Evolutionary conservation across 2,888 invertebrate species (phyloP).

Genomic region (Melanargia galathea): DNA sequence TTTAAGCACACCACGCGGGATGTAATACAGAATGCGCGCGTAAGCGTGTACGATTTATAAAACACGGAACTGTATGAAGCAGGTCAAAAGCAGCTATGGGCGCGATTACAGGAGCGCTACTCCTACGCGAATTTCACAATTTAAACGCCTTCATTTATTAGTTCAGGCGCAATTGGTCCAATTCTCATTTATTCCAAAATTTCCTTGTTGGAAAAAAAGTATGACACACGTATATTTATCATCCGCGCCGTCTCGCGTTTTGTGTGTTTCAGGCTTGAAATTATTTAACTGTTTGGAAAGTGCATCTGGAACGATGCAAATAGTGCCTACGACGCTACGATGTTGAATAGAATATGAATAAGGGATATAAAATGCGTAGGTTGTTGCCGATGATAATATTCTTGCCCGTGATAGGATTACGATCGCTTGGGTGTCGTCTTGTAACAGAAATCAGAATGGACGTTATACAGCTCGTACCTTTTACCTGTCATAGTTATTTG

Average conservation of each 20-base stretch:
- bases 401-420: conserved; percentile 30
- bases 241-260: not conserved
- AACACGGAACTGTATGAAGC: not conserved
- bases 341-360: conserved; percentile 41
- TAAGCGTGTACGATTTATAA: not conserved
- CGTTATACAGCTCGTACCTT: conserved; percentile 10
- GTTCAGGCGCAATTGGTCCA: no score
- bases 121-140: no score
- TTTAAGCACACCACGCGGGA: not conserved
- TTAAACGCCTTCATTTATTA: no score
- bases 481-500: conserved; percentile 21
- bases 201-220: no score
- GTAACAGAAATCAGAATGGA: conserved; percentile 28
- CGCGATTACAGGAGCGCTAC: no score
- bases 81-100: no score
- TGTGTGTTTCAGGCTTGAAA: conserved; percentile 7
- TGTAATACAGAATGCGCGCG: not conserved
- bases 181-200: no score
- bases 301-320: conserved; percentile 46
- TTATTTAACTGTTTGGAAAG: conserved; percentile 49
- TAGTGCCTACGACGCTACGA: conserved; percentile 29
- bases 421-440: conserved; percentile 32
- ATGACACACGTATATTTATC: no score
- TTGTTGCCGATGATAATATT: conserved; percentile 26
- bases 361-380: conserved; percentile 33